Evolutionary conservation across 2,797 vertebrate species (phyloP).

Genomic region (Rhyacichthys aspro): DNA sequence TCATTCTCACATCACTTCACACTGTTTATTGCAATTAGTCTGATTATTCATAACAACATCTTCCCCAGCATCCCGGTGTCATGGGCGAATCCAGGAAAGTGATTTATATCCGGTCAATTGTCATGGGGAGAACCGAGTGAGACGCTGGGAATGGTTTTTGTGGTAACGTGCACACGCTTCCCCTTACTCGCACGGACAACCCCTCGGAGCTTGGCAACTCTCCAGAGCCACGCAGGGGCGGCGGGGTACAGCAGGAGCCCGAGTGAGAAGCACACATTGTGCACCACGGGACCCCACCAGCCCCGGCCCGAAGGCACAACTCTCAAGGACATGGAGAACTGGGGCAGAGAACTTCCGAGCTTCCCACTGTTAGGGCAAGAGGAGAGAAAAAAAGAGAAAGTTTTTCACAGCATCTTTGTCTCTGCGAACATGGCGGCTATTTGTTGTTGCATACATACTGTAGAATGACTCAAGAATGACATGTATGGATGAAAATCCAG

Average conservation of each 20-base stretch:
- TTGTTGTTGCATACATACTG: slow-evolving; percentile 28
- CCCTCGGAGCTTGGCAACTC: slow-evolving; percentile 82
- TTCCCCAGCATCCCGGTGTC: slow-evolving; percentile 52
- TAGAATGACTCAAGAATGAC: too few species aligned
- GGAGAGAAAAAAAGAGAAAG: slow-evolving; percentile 54
- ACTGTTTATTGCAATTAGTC: slow-evolving; percentile 68
- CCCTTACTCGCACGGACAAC: slow-evolving; percentile 63
- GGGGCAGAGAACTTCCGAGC: slow-evolving; percentile 81
- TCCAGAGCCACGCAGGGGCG: slow-evolving; percentile 80
- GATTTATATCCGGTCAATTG: slow-evolving; percentile 66
- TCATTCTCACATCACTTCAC: slow-evolving; percentile 65
- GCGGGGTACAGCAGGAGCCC: slow-evolving; percentile 75
- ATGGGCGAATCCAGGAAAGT: slow-evolving; percentile 60
- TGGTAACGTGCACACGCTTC: slow-evolving; percentile 37
- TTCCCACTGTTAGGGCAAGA: slow-evolving; percentile 74
- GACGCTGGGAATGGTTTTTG: slow-evolving; percentile 54
- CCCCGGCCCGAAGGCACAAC: slow-evolving; percentile 82
- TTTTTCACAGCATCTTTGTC: slow-evolving; percentile 62
- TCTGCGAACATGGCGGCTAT: slow-evolving; percentile 35
- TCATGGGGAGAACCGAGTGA: slow-evolving; percentile 54
- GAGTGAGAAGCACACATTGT: slow-evolving; percentile 82
- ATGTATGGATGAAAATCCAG: too few species aligned
- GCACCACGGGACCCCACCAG: slow-evolving; percentile 81
- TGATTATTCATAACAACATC: slow-evolving; percentile 65
- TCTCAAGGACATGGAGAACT: slow-evolving; percentile 86